These are phyloP conservation scores for Cuniculus paca DNA, from an alignment of 2,797 vertebrate genomes.

Conservation along the genomic window DNA sequence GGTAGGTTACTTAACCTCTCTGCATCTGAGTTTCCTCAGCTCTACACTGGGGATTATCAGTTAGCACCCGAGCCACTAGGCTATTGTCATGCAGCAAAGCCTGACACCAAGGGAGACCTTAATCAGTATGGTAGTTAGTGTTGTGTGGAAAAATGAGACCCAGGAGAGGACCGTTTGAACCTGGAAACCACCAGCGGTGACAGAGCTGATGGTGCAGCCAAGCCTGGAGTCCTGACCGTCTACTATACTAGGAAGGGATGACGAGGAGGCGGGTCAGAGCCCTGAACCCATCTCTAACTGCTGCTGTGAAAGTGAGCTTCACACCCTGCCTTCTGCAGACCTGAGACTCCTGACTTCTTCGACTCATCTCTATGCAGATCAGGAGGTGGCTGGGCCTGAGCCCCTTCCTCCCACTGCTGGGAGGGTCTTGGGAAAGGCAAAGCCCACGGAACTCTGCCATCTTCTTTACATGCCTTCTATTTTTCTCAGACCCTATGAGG, in stretches of 20 bases:
- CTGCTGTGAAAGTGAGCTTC: neutral
- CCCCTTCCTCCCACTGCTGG: rapidly evolving
- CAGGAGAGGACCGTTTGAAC: neutral
- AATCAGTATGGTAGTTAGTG: too few species aligned
- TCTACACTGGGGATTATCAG: neutral
- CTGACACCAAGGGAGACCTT: neutral
- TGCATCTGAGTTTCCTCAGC: neutral
- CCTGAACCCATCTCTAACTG: neutral
- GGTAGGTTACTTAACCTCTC: neutral
- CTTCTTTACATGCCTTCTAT: neutral
- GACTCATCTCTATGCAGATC: neutral
- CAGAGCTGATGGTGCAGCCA: neutral
- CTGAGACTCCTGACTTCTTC: neutral
- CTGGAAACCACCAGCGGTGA: neutral
- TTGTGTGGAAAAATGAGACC: neutral
- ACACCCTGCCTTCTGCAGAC: neutral
- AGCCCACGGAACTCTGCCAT: neutral
- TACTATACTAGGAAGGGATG: neutral
- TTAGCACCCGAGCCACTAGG: neutral
- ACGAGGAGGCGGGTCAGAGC: neutral
- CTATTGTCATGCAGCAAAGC: neutral
- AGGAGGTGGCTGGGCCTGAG: neutral
- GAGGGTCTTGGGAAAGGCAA: too few species aligned
- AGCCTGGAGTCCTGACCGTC: neutral
- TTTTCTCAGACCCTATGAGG: neutral